Percentiles rank a stretch among this genome's conserved stretches.
phyloP scores from a whole-genome alignment of 1,140 invertebrate species.

The Caenorhabditis remanei region DNA sequence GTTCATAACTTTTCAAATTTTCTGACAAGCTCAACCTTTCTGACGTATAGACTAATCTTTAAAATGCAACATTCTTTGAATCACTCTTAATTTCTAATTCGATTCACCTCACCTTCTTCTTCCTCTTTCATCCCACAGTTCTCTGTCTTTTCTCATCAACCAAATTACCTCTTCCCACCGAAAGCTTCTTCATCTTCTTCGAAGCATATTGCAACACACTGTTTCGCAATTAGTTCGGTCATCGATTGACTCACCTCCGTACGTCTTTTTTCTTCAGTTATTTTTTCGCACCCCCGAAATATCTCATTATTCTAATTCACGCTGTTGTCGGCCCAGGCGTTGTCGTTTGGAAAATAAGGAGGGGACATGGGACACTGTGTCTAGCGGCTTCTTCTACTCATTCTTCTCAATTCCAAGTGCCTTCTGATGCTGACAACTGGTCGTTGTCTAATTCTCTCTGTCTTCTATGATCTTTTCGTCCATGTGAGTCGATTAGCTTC shows the following conservation, averaged over 20 bases:
- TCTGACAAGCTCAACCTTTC: no score
- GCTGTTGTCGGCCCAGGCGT: neutral
- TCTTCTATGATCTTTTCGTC: neutral
- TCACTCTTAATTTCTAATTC: neutral
- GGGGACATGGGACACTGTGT: neutral
- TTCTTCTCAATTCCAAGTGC: slow-evolving; percentile 24
- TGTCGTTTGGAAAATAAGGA: neutral
- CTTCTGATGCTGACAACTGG: slow-evolving; percentile 49
- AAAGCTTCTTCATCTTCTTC: slow-evolving; percentile 23
- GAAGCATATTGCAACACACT: slow-evolving; percentile 47
- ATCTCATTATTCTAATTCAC: slow-evolving; percentile 54
- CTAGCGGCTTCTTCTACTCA: neutral
- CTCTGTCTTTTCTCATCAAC: neutral
- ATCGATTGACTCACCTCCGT: slow-evolving; percentile 17
- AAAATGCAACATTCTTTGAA: no score
- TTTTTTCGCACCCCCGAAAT: neutral
- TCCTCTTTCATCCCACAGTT: neutral
- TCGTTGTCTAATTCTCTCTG: slow-evolving; percentile 42
- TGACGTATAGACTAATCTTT: no score
- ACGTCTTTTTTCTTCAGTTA: neutral
- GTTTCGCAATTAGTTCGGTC: slow-evolving; percentile 44
- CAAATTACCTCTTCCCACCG: slow-evolving; percentile 1
- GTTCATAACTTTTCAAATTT: no score
- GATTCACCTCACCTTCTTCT: neutral
- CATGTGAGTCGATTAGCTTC: slow-evolving; percentile 43